Evolutionary conservation across 2,888 invertebrate species (phyloP), one percentile per base, ranked within the genome.

Genomic region (Trimorus sp.): DNA sequence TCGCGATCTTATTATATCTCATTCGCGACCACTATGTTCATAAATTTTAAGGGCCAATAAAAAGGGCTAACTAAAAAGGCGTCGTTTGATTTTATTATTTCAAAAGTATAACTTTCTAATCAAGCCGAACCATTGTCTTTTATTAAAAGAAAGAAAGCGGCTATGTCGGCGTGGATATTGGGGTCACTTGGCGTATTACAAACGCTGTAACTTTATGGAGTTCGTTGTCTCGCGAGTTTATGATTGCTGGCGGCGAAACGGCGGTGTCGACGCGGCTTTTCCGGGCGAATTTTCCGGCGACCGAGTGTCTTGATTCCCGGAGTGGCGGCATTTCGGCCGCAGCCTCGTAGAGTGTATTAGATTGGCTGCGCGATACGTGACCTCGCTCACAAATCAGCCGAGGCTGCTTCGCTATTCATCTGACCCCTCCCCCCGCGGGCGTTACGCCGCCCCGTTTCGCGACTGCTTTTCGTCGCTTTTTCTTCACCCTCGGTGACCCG

Each of bases 311-410:
- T 26, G 85, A 88, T 86, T 86, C 87, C 87, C 88, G 87, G 86
- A 59, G 60, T 15, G 69, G 40, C 63, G 36, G 70, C 62, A 62
- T 56, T 75, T 87, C 85, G 79, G 83, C 71, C 65, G 58, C 63
- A 45, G 51, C 83, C 77, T 86, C 82, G 83, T 84, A 70, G 85
- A 89, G 88, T 88, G 86, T 91, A 91, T 80, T 91, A 91, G 90
- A 91, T 91, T 90, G 90, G 90, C 90, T 89, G 86, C 86, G 86
- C 85, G 89, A 90, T 91, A 91, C 91, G 91, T 91, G 91, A 91
- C 90, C 89, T 90, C 90, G 90, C 89, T 87, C 83, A 86, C 87
- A 87, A 91, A 90, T 91, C 91, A 92, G 90, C 91, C 89, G 92
- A 92, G 54, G 48, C 60, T 70, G 62, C 48, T 48, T 70, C 75